Percentiles rank a stretch among this genome's conserved stretches.
phyloP scores from a whole-genome alignment of 2,888 invertebrate genomes.

The Rosalia funebris region DNA sequence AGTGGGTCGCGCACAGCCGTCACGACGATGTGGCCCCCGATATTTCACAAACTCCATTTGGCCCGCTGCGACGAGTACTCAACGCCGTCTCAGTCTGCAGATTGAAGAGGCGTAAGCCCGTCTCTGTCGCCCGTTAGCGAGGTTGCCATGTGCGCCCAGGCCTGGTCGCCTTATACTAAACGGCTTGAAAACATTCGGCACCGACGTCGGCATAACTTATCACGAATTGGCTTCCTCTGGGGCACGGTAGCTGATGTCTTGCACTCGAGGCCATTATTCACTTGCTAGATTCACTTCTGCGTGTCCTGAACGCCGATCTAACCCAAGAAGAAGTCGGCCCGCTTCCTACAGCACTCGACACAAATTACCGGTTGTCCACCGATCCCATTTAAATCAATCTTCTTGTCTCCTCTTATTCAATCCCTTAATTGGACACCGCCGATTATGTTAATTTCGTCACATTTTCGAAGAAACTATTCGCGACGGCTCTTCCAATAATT shows the following conservation, averaged over 20 bases:
- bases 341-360: neutral
- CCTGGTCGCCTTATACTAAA: constrained; percentile 48
- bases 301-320: constrained; percentile 6
- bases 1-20: constrained; percentile 47
- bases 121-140: constrained; percentile 52
- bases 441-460: constrained; percentile 6
- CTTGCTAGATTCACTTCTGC: constrained; percentile 10
- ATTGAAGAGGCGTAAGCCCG: constrained; percentile 39
- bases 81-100: neutral
- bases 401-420: constrained; percentile 4
- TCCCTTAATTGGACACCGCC: constrained; percentile 6
- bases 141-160: constrained; percentile 52
- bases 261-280: constrained; percentile 24
- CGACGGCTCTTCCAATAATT: neutral
- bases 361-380: constrained; percentile 33
- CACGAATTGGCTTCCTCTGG: constrained; percentile 46
- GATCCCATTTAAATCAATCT: constrained; percentile 26
- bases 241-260: constrained; percentile 29
- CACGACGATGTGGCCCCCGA: constrained; percentile 33
- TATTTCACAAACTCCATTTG: constrained; percentile 41
- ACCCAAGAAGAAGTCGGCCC: constrained; percentile 2
- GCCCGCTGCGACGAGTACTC: constrained; percentile 40
- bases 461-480: neutral
- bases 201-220: constrained; percentile 52
- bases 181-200: constrained; percentile 56